phyloP scores from a whole-genome alignment of 2,797 vertebrate genomes.

The Psittacula derbiana region DNA sequence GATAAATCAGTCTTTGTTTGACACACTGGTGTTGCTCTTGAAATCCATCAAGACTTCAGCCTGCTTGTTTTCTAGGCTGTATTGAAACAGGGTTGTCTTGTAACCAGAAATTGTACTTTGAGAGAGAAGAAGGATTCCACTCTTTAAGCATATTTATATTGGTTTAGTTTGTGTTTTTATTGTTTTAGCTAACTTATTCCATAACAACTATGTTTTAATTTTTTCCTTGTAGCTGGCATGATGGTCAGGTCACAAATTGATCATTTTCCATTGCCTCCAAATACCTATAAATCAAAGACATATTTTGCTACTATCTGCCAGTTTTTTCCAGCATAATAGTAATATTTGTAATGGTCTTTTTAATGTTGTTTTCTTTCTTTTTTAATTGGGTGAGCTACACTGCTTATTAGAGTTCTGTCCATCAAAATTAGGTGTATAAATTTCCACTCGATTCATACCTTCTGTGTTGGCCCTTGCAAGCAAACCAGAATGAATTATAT shows the following conservation, averaged over 20 bases:
- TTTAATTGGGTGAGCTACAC: background rate
- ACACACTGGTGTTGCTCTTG: background rate
- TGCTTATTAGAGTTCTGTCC: background rate
- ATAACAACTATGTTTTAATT: background rate
- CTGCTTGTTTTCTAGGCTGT: background rate
- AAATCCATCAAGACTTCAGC: background rate
- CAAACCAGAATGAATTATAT: background rate
- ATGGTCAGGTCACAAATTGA: background rate
- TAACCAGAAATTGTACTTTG: background rate
- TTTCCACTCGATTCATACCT: background rate
- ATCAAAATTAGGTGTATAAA: background rate
- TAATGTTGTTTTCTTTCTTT: background rate
- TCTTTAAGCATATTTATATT: background rate
- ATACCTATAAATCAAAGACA: background rate
- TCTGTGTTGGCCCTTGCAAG: fast-evolving
- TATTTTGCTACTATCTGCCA: background rate
- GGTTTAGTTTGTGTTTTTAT: background rate
- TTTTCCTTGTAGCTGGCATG: background rate
- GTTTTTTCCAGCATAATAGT: background rate
- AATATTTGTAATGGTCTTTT: background rate
- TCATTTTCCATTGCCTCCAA: background rate
- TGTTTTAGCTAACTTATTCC: background rate
- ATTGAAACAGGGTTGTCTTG: background rate
- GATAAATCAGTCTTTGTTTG: background rate
- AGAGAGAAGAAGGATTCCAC: fast-evolving